Evolutionary conservation across 2,797 vertebrate species (phyloP).

Genomic region (Sarcophilus harrisii): DNA sequence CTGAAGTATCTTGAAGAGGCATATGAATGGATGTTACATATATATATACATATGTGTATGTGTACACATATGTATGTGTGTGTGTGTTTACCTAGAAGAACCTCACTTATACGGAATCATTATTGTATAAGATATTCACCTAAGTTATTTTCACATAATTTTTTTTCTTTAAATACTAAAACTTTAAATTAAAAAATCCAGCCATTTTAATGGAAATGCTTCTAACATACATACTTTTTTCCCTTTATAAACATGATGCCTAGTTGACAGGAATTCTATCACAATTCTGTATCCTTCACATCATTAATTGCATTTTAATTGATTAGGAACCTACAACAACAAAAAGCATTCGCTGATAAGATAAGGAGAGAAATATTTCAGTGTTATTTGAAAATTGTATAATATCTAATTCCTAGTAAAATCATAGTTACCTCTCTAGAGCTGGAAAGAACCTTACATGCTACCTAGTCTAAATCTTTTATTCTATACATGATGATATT

Average conservation of each 20-base stretch:
- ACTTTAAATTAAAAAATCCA: neutral
- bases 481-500: neutral
- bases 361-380: neutral
- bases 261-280: neutral
- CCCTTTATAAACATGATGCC: neutral
- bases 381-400: neutral
- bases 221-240: neutral
- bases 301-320: neutral
- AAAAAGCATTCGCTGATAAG: neutral
- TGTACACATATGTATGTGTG: neutral
- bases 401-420: neutral
- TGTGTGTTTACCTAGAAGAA: neutral
- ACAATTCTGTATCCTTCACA: neutral
- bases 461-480: neutral
- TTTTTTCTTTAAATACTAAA: neutral
- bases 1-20: conserved; percentile 22
- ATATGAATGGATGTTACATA: neutral
- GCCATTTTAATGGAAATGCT: neutral
- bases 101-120: neutral
- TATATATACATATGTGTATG: too few relatives aligned
- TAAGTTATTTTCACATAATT: neutral
- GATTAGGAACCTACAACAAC: neutral
- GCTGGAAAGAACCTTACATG: neutral
- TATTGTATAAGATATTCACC: neutral
- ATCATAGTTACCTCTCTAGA: neutral